Evolutionary conservation across 2,797 vertebrate genomes (phyloP), one percentile per base, ranked within the genome.

Genomic region (Rallus crepitans): DNA sequence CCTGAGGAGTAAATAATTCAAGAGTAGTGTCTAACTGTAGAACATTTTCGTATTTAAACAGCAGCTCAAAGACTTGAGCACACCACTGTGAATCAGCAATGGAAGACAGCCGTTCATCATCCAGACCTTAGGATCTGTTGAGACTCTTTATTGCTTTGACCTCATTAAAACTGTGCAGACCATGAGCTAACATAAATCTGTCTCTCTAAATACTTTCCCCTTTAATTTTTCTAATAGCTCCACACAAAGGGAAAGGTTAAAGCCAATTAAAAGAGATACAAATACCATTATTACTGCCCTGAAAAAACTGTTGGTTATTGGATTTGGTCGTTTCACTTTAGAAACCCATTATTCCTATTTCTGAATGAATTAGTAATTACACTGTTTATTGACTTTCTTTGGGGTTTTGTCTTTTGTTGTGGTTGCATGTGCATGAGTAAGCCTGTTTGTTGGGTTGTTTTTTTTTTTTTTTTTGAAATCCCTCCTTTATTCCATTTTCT

Each of bases 141-240:
- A 89, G 96, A 95, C 69, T 91, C 82, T 98, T 97, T 97, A 98
- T 82, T 97, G 97, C 95, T 96, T 93, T 97, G 97, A 97, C 95
- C 97, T 98, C 98, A 98, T 97, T 97, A 97, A 97, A 97, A 96
- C 3, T 17, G 81, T 96, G 97, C 96, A 97, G 97, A 94, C 96
- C 94, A 95, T 5, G 45, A 94, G 77, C 66, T 82, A 95, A 96
- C 47, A 90, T 96, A 97, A 97, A 98, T 97, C 97, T 96, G 89
- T 75, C 94, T 97, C 94, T 96, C 94, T 97, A 97, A 97, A 98
- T 97, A 97, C 91, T 93, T 87, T 72, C 86, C 92, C 94, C 87
- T 96, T 97, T 94, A 96, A 96, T 97, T 98, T 98, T 98, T 97
- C 47, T 96, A 97, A 98, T 96, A 97, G 96, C 83, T 97, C 23